These are phyloP conservation scores for Rhinolophus ferrumequinum DNA, from an alignment of 2,113 vertebrate genomes.

Conservation along the genomic window DNA sequence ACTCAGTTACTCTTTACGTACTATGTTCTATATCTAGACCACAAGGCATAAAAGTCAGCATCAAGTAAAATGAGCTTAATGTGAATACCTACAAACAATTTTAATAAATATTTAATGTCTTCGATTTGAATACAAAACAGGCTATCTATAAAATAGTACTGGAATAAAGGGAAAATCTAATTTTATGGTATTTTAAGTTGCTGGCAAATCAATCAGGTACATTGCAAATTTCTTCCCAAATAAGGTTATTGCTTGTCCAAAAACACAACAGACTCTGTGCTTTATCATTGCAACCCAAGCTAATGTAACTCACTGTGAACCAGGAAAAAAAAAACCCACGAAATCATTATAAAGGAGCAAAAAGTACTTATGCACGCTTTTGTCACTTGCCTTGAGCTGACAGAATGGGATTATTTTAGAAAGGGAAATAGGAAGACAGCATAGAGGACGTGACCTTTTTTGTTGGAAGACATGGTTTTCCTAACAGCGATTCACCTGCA, in stretches of 20 bases:
- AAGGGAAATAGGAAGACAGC: neutral
- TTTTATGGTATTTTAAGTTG: neutral
- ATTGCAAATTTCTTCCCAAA: conserved; percentile 5
- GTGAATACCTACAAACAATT: neutral
- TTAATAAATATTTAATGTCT: conserved; percentile 46
- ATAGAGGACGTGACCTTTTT: neutral
- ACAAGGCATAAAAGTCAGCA: neutral
- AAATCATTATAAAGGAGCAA: neutral
- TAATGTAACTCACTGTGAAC: neutral
- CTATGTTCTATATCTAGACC: neutral
- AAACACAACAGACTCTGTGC: neutral
- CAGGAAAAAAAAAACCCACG: neutral
- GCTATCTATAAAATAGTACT: neutral
- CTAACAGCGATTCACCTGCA: neutral
- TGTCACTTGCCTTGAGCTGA: neutral
- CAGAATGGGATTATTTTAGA: neutral
- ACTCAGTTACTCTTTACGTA: neutral
- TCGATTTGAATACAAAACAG: conserved; percentile 22
- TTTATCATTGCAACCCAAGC: neutral
- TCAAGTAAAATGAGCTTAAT: conserved; percentile 26
- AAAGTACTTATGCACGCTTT: neutral
- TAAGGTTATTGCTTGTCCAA: conserved; percentile 18
- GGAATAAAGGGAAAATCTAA: conserved; percentile 4
- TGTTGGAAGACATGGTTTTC: neutral
- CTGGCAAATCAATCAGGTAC: neutral